Percentiles rank a stretch among this genome's conserved stretches.
Evolutionary conservation across 2,797 vertebrate species (phyloP).

Genomic region (Mareca strepera): DNA sequence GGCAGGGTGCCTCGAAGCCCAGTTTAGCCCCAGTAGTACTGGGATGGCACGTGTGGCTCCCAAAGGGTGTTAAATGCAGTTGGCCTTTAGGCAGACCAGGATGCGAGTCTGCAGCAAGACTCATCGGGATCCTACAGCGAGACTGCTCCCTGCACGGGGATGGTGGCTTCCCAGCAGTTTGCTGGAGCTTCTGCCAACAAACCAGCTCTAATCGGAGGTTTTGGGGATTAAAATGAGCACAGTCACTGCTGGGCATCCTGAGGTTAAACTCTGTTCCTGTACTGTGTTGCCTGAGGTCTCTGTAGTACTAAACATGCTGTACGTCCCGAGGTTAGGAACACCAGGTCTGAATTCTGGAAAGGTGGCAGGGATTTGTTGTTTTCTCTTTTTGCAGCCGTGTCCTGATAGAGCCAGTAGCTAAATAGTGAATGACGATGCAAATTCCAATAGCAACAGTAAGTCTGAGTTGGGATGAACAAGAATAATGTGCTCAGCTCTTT

Average conservation of each 20-base stretch:
- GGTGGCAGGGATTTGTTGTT: background rate
- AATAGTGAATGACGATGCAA: conserved; percentile 46
- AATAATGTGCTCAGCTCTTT: conserved; percentile 55
- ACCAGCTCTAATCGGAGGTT: background rate
- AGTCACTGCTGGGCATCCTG: background rate
- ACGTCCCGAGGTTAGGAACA: background rate
- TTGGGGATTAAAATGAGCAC: background rate
- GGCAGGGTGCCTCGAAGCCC: background rate
- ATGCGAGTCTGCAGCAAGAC: background rate
- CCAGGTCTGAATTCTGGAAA: background rate
- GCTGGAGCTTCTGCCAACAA: background rate
- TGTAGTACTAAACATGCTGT: background rate
- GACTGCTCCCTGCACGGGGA: background rate
- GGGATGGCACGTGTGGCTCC: background rate
- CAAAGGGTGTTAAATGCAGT: background rate
- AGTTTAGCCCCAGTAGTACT: background rate
- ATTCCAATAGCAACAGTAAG: conserved; percentile 36
- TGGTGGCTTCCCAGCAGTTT: background rate
- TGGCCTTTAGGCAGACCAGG: background rate
- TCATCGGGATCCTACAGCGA: background rate
- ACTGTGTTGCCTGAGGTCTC: background rate
- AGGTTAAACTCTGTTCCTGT: conserved; percentile 13
- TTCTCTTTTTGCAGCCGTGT: background rate
- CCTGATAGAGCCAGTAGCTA: background rate
- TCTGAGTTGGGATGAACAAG: conserved; percentile 37